Percentiles rank a stretch among this genome's conserved stretches.
Evolutionary conservation across 1,140 invertebrate species (phyloP).

Genomic region (Glomeris maerens): DNA sequence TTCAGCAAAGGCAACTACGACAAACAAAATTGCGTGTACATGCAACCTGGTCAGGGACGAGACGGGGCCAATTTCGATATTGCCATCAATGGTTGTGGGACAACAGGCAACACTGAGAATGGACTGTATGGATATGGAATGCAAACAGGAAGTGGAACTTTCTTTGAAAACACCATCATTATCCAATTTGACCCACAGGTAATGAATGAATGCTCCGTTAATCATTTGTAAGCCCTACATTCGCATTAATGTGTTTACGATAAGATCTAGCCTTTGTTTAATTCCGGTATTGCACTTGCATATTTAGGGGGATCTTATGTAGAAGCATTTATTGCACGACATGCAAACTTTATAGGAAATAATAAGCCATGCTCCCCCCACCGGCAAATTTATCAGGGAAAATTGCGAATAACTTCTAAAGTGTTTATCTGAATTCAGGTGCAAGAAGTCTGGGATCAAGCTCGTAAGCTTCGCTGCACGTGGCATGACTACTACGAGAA

Average conservation of each 20-base stretch:
- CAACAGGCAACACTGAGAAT: slow-evolving; percentile 75
- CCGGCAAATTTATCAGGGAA: no score
- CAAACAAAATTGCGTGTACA: slow-evolving; percentile 77
- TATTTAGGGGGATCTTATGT: no score
- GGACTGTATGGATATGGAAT: slow-evolving; percentile 50
- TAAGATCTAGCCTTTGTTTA: no score
- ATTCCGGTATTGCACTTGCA: no score
- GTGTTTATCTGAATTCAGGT: no score
- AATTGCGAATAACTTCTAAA: no score
- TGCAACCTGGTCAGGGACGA: slow-evolving; percentile 70
- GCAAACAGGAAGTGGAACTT: slow-evolving; percentile 76
- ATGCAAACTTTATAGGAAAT: no score
- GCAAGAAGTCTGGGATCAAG: slow-evolving; percentile 93
- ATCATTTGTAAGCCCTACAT: no score
- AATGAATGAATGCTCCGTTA: no score
- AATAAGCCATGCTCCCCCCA: no score
- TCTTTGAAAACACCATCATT: slow-evolving; percentile 88
- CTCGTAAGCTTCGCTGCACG: slow-evolving; percentile 75
- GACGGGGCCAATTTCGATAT: slow-evolving; percentile 80
- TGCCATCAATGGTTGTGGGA: slow-evolving; percentile 76
- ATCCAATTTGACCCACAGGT: slow-evolving; percentile 86
- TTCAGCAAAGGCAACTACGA: slow-evolving; percentile 74
- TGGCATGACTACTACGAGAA: slow-evolving; percentile 95
- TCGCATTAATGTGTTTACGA: no score
- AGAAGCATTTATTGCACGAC: no score